phyloP scores from a whole-genome alignment of 2,113 vertebrate species.

The Mustela nigripes region DNA sequence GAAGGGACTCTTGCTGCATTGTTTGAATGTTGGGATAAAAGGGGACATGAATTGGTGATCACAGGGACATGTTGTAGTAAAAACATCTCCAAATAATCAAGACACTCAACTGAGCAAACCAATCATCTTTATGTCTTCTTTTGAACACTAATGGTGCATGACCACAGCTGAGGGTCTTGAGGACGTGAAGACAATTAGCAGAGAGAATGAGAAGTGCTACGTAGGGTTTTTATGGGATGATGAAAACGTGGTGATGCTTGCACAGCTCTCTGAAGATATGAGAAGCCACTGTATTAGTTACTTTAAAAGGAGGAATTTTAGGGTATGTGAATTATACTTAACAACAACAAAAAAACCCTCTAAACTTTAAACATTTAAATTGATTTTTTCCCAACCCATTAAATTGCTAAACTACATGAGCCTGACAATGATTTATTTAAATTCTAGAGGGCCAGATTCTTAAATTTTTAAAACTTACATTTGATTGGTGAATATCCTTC shows the following conservation, averaged over 20 bases:
- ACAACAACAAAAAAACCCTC: background rate
- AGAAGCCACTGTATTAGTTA: accelerated
- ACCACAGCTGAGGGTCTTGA: accelerated
- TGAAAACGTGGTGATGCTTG: background rate
- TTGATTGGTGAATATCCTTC: background rate
- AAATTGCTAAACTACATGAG: background rate
- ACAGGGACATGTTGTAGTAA: background rate
- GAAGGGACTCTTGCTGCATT: background rate
- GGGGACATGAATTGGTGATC: no score
- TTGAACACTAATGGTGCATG: accelerated
- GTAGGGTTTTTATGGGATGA: background rate
- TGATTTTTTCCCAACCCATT: background rate
- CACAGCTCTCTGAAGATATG: no score
- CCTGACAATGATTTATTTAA: background rate
- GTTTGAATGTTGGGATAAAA: no score
- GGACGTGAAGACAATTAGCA: background rate
- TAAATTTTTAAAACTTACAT: background rate
- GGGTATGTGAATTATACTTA: background rate
- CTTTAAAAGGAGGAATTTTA: background rate
- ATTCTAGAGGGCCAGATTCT: background rate
- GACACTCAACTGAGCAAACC: background rate
- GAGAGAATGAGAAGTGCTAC: accelerated
- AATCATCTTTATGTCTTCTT: background rate
- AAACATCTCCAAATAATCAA: background rate
- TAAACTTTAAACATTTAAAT: background rate